These are phyloP conservation scores for Gallinago undulata DNA, from an alignment of 2,113 vertebrate genomes.

Conservation along the genomic window DNA sequence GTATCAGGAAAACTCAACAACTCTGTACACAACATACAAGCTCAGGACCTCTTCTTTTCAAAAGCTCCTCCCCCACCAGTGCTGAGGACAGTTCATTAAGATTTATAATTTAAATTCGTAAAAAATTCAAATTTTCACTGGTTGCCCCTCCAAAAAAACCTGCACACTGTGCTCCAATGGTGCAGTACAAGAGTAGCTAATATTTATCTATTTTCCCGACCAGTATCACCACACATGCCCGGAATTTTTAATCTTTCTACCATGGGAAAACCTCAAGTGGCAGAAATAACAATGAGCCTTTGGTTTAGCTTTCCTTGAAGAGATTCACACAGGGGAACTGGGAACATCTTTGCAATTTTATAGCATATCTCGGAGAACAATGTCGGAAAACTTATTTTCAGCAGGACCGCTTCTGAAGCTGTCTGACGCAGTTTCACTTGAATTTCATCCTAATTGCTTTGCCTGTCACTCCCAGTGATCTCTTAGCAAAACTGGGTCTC, in stretches of 20 bases:
- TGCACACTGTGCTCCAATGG: not conserved
- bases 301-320: not conserved
- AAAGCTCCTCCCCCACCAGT: not conserved
- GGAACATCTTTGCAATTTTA: not conserved
- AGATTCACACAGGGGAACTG: not conserved
- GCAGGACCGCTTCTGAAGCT: not conserved
- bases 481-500: not conserved
- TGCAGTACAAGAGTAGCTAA: not conserved
- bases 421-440: fast-evolving
- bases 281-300: not conserved
- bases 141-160: too few species aligned
- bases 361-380: not conserved
- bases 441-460: not conserved
- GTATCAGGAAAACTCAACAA: not conserved
- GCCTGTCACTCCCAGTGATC: not conserved
- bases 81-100: too few species aligned
- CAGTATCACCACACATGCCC: not conserved
- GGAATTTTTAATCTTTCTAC: not conserved
- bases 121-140: not conserved
- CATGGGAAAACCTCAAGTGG: not conserved
- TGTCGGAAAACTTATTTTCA: not conserved
- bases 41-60: not conserved
- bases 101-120: not conserved
- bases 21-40: not conserved
- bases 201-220: not conserved